A percentile compares a stretch with the other conserved stretches of the same genome.
phyloP scores from a whole-genome alignment of 2,888 invertebrate genomes.

The Lacanobia oleracea region DNA sequence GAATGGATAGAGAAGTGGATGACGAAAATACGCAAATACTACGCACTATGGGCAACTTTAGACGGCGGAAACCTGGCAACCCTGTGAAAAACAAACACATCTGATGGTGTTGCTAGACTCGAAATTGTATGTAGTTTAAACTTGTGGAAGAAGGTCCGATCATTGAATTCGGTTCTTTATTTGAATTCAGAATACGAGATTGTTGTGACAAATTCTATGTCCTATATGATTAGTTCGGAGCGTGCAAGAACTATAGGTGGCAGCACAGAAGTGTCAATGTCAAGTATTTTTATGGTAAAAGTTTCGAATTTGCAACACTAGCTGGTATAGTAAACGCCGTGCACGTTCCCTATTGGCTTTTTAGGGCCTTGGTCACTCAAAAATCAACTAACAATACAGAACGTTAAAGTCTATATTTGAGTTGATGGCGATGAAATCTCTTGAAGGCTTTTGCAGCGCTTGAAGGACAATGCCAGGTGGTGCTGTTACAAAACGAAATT shows the following conservation, averaged over 20 bases:
- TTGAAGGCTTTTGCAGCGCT: no score
- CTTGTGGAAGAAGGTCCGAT: background rate
- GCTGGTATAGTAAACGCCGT: no score
- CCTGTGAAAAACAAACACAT: slow-evolving; percentile 83
- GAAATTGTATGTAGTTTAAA: slow-evolving; percentile 33
- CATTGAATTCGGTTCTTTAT: background rate
- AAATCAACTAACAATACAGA: background rate
- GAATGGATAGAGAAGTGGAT: slow-evolving; percentile 90
- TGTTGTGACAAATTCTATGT: background rate
- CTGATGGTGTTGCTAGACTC: slow-evolving; percentile 72
- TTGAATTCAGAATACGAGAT: slow-evolving; percentile 9
- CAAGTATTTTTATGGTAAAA: no score
- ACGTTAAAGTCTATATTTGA: background rate
- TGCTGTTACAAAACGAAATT: no score
- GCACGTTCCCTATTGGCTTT: no score
- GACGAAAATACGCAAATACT: slow-evolving; percentile 93
- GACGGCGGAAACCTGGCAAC: slow-evolving; percentile 88
- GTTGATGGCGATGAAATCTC: background rate
- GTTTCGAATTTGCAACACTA: no score
- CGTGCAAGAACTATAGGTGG: no score
- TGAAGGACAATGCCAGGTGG: no score
- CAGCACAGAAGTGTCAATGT: no score
- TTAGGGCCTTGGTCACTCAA: background rate
- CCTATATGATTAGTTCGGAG: no score
- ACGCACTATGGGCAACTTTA: slow-evolving; percentile 92